These are phyloP conservation scores for Scaptomyza polygonia DNA, from an alignment of 2,888 invertebrate genomes.

Conservation along the genomic window DNA sequence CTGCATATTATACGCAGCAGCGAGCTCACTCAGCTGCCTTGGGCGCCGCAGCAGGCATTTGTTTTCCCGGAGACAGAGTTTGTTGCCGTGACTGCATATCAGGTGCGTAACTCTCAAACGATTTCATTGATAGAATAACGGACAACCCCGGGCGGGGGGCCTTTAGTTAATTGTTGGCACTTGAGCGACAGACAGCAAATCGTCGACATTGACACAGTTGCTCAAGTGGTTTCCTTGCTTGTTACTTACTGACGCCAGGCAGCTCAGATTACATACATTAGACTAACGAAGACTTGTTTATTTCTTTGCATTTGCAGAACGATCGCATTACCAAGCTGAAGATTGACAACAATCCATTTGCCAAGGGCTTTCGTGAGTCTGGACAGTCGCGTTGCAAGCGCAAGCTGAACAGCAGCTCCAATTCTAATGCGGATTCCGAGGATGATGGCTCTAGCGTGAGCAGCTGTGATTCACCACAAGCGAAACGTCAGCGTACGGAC, in stretches of 20 bases:
- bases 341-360: conserved; percentile 96
- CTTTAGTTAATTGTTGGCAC: conserved; percentile 54
- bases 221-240: conserved; percentile 56
- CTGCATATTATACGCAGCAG: conserved; percentile 93
- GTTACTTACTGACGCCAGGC: conserved; percentile 54
- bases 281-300: conserved; percentile 30
- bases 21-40: conserved; percentile 89
- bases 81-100: conserved; percentile 98
- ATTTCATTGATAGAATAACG: conserved; percentile 19
- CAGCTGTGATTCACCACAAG: conserved; percentile 70
- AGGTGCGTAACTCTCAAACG: conserved; percentile 86
- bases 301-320: conserved; percentile 86
- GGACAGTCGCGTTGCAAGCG: conserved; percentile 91
- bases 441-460: conserved; percentile 80
- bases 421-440: conserved; percentile 65
- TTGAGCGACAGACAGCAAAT: conserved; percentile 46
- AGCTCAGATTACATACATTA: conserved; percentile 52
- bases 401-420: conserved; percentile 85
- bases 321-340: conserved; percentile 94
- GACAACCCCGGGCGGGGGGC: conserved; percentile 43
- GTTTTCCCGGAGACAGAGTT: conserved; percentile 93
- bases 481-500: conserved; percentile 80
- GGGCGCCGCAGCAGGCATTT: conserved; percentile 89
- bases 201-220: conserved; percentile 26
- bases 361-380: conserved; percentile 95